A percentile compares a stretch with the other conserved stretches of the same genome.
These are phyloP conservation scores for Neelides folsomi DNA, from an alignment of 2,888 invertebrate species.

Conservation along the genomic window DNA sequence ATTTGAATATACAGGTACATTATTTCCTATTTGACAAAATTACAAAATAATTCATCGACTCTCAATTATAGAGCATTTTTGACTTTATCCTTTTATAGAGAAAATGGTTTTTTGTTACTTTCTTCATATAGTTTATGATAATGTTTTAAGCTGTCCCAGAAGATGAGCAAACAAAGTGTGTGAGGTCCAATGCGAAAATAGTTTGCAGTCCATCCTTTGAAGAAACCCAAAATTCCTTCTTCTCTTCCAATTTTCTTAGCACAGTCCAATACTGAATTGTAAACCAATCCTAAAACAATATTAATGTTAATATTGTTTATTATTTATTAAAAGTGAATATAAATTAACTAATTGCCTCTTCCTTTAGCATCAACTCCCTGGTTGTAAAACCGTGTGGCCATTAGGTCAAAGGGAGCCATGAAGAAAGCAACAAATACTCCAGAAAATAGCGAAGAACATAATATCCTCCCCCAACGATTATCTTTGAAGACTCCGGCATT, in stretches of 20 bases:
- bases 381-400: conserved; percentile 75
- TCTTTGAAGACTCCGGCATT: neutral
- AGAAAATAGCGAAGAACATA: conserved; percentile 42
- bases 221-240: conserved; percentile 68
- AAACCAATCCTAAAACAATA: conserved; percentile 43
- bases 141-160: conserved; percentile 23
- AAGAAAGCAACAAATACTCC: conserved; percentile 63
- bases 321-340: neutral
- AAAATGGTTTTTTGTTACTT: neutral
- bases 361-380: conserved; percentile 58
- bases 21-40: too few relatives aligned
- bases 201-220: conserved; percentile 79
- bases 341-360: conserved; percentile 37
- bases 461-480: neutral
- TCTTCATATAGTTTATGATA: conserved; percentile 19
- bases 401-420: conserved; percentile 78
- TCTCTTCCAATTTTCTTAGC: conserved; percentile 55
- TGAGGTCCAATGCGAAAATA: conserved; percentile 82
- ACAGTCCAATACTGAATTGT: conserved; percentile 62
- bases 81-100: neutral
- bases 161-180: conserved; percentile 45
- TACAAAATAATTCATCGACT: too few relatives aligned
- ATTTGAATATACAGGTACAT: too few relatives aligned
- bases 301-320: neutral
- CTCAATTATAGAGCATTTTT: too few relatives aligned